Evolutionary conservation across 2,113 vertebrate genomes (phyloP).

Genomic region (Gnathonemus echidnorhynchus): DNA sequence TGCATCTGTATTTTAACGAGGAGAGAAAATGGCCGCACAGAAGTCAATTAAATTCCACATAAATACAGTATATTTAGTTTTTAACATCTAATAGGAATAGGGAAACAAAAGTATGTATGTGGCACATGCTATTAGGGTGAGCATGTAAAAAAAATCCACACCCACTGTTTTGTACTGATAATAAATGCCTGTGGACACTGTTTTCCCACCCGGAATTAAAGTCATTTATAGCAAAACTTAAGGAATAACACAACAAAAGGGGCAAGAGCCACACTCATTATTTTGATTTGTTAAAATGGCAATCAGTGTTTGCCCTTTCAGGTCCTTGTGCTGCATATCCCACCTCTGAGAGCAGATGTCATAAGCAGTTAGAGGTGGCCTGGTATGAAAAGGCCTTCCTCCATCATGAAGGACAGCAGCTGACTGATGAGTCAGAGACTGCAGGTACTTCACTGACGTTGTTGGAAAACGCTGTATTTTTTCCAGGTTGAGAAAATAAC

Average conservation of each 20-base stretch:
- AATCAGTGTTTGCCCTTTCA: constrained; percentile 39
- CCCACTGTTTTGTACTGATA: background rate
- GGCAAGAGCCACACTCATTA: constrained; percentile 39
- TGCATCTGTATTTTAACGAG: background rate
- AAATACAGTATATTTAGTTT: background rate
- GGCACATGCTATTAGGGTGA: background rate
- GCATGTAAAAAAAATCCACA: background rate
- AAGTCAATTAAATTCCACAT: background rate
- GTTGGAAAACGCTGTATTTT: background rate
- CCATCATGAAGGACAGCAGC: background rate
- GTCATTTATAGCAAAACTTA: background rate
- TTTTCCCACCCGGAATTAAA: background rate
- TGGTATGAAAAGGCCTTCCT: background rate
- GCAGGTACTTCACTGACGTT: background rate
- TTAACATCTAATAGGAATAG: background rate
- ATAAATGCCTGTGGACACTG: background rate
- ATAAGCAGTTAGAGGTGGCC: background rate
- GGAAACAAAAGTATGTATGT: background rate
- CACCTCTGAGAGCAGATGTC: background rate
- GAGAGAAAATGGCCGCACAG: background rate
- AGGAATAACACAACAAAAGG: constrained; percentile 20
- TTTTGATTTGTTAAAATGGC: constrained; percentile 36
- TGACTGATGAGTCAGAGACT: background rate
- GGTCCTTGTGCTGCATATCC: background rate
- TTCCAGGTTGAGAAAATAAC: background rate